These are phyloP conservation scores for Ptyas mucosa DNA, from an alignment of 2,113 vertebrate genomes.

Conservation along the genomic window DNA sequence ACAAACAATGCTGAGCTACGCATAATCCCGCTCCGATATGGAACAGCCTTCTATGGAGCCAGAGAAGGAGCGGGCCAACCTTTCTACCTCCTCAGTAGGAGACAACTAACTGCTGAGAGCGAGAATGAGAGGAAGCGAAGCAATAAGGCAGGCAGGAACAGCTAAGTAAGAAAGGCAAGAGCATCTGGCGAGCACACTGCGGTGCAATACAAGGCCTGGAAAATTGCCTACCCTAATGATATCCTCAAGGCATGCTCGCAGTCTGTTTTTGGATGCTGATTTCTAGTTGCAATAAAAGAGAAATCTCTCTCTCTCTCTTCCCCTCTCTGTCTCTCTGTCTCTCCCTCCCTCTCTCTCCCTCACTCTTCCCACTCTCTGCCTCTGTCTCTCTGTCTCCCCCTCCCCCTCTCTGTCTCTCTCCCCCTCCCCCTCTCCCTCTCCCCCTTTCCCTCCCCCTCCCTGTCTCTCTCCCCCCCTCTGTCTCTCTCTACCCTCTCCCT, in stretches of 20 bases:
- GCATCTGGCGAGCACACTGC: neutral
- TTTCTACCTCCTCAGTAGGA: neutral
- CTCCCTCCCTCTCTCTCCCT: accelerated
- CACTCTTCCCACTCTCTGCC: accelerated
- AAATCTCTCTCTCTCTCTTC: neutral
- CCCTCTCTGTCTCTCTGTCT: too few species aligned
- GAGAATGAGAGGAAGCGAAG: neutral
- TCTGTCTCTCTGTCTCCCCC: too few species aligned
- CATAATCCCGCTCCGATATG: neutral
- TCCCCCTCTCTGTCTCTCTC: too few species aligned
- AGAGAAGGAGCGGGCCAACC: neutral
- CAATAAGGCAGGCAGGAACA: neutral
- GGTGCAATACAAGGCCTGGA: neutral
- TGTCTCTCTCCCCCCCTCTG: too few species aligned
- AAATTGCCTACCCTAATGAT: neutral
- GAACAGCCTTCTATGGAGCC: neutral
- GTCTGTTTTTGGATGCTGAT: neutral
- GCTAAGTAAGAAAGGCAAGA: neutral
- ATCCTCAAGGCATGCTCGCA: neutral
- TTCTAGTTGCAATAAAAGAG: neutral
- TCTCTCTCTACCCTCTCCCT: too few species aligned
- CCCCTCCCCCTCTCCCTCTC: too few species aligned
- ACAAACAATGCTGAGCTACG: too few species aligned
- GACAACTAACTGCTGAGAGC: too few species aligned
- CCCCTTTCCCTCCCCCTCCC: too few species aligned